phyloP scores from a whole-genome alignment of 2,797 vertebrate species.

The Lutjanus campechanus region DNA sequence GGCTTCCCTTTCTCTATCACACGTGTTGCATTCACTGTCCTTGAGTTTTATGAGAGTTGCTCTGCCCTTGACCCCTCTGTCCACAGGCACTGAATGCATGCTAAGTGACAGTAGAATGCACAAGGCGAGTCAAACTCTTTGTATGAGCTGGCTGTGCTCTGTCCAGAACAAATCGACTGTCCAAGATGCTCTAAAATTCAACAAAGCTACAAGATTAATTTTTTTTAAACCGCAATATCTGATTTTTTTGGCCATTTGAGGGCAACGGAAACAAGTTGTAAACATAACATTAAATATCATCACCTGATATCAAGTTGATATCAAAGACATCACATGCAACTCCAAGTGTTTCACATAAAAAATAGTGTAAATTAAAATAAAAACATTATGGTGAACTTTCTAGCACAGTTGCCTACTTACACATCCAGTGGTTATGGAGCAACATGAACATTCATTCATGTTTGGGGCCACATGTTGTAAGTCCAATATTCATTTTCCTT shows the following conservation, averaged over 20 bases:
- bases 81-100: background rate
- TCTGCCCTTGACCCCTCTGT: slow-evolving; percentile 23
- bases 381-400: too few species aligned
- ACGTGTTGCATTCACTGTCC: slow-evolving; percentile 8
- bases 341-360: too few species aligned
- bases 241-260: background rate
- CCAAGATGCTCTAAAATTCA: background rate
- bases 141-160: background rate
- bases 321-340: too few species aligned
- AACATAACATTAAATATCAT: background rate
- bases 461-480: too few species aligned
- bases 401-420: background rate
- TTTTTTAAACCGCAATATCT: background rate
- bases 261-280: background rate
- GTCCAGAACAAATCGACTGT: background rate
- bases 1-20: background rate
- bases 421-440: background rate
- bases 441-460: background rate
- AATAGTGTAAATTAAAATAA: too few species aligned
- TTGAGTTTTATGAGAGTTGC: slow-evolving; percentile 21
- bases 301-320: background rate
- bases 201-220: background rate
- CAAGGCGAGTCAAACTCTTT: background rate
- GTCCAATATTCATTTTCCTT: too few species aligned
- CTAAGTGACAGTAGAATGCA: background rate